A percentile compares a stretch with the other conserved stretches of the same genome.
Evolutionary conservation across 2,113 vertebrate genomes (phyloP).

Genomic region (Pyxicephalus adspersus): DNA sequence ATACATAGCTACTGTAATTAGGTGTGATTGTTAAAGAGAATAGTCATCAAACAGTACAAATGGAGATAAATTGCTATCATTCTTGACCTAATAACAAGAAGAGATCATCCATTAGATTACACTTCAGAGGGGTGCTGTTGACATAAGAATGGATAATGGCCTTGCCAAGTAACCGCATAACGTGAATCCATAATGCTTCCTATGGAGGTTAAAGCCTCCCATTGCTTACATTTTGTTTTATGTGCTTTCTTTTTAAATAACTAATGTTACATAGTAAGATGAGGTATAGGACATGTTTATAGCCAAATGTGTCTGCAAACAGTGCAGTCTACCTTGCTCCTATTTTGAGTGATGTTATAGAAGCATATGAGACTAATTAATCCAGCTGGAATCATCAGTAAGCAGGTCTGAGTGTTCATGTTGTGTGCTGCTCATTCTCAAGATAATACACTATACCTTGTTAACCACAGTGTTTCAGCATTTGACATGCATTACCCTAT

Average conservation of each 20-base stretch:
- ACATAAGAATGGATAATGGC: constrained; percentile 29
- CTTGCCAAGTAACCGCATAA: constrained; percentile 1
- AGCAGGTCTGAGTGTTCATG: constrained; percentile 25
- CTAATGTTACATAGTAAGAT: too few species aligned
- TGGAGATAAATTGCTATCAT: not conserved
- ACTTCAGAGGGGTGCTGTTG: constrained; percentile 24
- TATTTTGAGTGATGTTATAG: constrained; percentile 2
- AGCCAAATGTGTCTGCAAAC: not conserved
- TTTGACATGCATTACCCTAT: constrained; percentile 41
- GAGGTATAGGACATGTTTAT: too few species aligned
- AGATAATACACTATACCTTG: constrained; percentile 34
- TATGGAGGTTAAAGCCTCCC: not conserved
- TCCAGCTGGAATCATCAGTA: constrained; percentile 1
- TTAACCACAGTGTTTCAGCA: not conserved
- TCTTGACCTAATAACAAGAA: constrained; percentile 29
- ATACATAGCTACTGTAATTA: constrained; percentile 37
- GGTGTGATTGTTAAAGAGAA: constrained; percentile 5
- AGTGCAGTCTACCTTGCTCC: constrained; percentile 4
- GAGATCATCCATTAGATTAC: constrained; percentile 17
- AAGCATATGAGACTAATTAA: constrained; percentile 28
- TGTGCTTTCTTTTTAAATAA: not conserved
- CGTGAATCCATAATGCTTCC: not conserved
- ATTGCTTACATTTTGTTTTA: not conserved
- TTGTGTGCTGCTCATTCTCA: constrained; percentile 3
- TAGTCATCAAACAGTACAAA: not conserved